phyloP scores from a whole-genome alignment of 35 echinoderm and acorn worm species.

The Chiridota heheva region DNA sequence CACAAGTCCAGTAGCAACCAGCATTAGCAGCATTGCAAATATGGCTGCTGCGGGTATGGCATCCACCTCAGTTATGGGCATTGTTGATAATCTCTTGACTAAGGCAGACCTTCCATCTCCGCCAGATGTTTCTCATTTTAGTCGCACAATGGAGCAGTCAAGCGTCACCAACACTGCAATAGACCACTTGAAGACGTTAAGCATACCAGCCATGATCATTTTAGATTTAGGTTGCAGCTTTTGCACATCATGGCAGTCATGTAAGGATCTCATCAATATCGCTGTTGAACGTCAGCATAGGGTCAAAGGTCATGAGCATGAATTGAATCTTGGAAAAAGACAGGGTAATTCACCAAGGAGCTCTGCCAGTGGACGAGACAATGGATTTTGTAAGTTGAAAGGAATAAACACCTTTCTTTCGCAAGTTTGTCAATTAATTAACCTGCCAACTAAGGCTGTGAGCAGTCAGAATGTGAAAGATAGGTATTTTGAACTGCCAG shows the following conservation, averaged over 20 bases:
- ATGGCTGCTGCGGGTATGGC: conserved; percentile 80
- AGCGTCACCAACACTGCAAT: conserved; percentile 9
- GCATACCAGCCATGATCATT: conserved; percentile 64
- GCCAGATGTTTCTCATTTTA: conserved; percentile 2
- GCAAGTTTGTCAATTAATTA: too few species aligned
- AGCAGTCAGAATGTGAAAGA: too few species aligned
- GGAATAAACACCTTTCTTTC: too few species aligned
- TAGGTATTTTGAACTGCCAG: too few species aligned
- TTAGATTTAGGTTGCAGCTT: conserved; percentile 83
- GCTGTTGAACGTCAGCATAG: conserved; percentile 52
- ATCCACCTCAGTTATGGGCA: conserved; percentile 63
- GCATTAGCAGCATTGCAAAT: conserved; percentile 48
- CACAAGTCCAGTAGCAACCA: background rate
- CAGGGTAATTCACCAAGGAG: too few species aligned
- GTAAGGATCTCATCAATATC: conserved; percentile 70
- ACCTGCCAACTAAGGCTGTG: too few species aligned
- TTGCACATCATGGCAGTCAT: conserved; percentile 59
- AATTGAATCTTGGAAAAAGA: too few species aligned
- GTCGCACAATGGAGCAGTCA: background rate
- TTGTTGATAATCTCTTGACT: conserved; percentile 73
- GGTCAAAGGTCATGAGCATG: too few species aligned
- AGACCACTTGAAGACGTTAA: conserved; percentile 41
- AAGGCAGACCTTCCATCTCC: conserved; percentile 59
- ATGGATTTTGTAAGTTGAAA: too few species aligned
- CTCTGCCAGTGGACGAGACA: too few species aligned